Evolutionary conservation across 2,888 invertebrate species (phyloP).

Genomic region (Archaeoteleia sp.): DNA sequence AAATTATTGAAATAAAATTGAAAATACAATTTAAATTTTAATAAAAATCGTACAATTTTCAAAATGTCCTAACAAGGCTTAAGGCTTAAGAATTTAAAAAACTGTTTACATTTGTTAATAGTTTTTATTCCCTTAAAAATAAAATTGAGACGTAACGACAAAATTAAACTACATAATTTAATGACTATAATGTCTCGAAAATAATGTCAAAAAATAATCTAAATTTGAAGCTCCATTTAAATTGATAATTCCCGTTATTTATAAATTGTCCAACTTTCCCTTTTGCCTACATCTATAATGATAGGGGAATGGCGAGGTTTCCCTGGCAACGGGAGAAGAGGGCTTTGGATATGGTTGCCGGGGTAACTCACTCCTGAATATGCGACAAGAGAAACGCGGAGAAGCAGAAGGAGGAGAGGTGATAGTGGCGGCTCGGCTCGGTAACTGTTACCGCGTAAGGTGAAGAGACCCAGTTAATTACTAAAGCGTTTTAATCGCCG

Average conservation of each 20-base stretch:
- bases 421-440: constrained; percentile 50
- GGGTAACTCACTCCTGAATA: constrained; percentile 69
- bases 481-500: constrained; percentile 75
- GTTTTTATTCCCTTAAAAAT: too few relatives aligned
- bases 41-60: too few relatives aligned
- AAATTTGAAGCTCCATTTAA: too few relatives aligned
- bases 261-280: not conserved
- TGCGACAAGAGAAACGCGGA: constrained; percentile 55
- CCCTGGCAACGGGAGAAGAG: constrained; percentile 71
- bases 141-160: too few relatives aligned
- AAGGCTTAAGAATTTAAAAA: too few relatives aligned
- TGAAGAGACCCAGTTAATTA: constrained; percentile 75
- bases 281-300: constrained; percentile 10
- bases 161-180: too few relatives aligned
- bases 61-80: too few relatives aligned
- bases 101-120: too few relatives aligned
- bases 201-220: too few relatives aligned
- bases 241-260: not conserved
- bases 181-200: too few relatives aligned
- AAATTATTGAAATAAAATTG: too few relatives aligned
- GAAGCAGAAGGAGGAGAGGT: constrained; percentile 47
- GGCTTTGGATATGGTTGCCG: constrained; percentile 64
- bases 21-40: too few relatives aligned
- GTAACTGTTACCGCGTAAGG: constrained; percentile 72
- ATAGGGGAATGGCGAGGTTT: constrained; percentile 58